Evolutionary conservation across 2,888 invertebrate genomes (phyloP).

Genomic region (Cryptophagus acutangulus): DNA sequence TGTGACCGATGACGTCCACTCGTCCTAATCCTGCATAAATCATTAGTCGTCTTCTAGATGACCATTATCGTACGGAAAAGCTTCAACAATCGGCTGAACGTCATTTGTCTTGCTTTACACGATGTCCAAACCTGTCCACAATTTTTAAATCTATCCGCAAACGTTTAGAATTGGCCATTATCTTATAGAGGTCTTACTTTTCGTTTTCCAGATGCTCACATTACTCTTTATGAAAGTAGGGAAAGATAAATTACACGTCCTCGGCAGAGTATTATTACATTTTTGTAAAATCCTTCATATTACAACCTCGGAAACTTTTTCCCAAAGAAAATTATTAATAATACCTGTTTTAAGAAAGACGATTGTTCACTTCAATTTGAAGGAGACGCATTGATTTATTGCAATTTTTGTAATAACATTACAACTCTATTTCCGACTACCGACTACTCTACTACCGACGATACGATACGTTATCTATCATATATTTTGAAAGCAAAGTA

Average conservation of each 20-base stretch:
- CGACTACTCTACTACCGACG: too few relatives aligned
- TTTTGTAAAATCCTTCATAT: conserved; percentile 5
- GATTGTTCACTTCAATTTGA: too few relatives aligned
- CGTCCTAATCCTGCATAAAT: conserved; percentile 34
- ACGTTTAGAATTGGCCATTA: conserved; percentile 14
- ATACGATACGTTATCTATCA: too few relatives aligned
- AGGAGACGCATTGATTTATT: too few relatives aligned
- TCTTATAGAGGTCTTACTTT: conserved; percentile 4
- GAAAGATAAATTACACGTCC: conserved; percentile 7
- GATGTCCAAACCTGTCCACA: conserved; percentile 23
- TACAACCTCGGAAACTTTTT: too few relatives aligned
- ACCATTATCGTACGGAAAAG: conserved; percentile 32
- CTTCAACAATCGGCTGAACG: conserved; percentile 18
- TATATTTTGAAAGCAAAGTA: too few relatives aligned
- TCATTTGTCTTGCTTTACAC: conserved; percentile 31
- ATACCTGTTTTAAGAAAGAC: too few relatives aligned
- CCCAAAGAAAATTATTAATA: too few relatives aligned
- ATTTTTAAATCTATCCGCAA: conserved; percentile 21
- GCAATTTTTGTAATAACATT: too few relatives aligned
- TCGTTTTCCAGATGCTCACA: conserved; percentile 1
- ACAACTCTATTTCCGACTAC: too few relatives aligned
- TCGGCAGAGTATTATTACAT: conserved; percentile 8
- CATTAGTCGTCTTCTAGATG: conserved; percentile 33
- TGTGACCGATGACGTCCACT: conserved; percentile 25
- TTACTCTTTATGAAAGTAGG: conserved; percentile 3